Evolutionary conservation across 2,888 invertebrate genomes (phyloP).

Genomic region (Tethea ocularis): DNA sequence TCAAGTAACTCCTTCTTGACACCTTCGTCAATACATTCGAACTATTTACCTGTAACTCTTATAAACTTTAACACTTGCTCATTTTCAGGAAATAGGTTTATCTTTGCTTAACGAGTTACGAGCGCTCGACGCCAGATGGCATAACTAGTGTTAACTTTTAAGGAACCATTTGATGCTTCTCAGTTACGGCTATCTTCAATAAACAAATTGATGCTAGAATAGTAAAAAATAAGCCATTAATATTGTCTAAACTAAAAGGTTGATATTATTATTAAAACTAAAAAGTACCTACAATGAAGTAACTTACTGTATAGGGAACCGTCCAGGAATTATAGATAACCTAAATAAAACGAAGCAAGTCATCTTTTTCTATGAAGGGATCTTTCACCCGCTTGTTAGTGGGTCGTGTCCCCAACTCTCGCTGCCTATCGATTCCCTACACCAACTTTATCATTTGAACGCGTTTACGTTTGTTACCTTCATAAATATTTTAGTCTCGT

Average conservation of each 20-base stretch:
- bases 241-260: neutral
- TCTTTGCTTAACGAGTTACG: slow-evolving; percentile 44
- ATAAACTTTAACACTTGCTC: slow-evolving; percentile 23
- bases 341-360: neutral
- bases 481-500: slow-evolving; percentile 49
- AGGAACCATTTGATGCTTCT: slow-evolving; percentile 1
- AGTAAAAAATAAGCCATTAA: too few relatives aligned
- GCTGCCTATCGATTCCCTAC: slow-evolving; percentile 25
- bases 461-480: slow-evolving; percentile 33
- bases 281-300: neutral
- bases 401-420: slow-evolving; percentile 21
- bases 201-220: too few relatives aligned
- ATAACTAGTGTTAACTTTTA: slow-evolving; percentile 31
- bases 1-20: slow-evolving; percentile 15
- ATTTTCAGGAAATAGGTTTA: slow-evolving; percentile 23
- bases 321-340: too few relatives aligned
- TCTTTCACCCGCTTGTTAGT: neutral
- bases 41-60: slow-evolving; percentile 20
- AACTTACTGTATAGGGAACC: too few relatives aligned
- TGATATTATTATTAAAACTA: neutral
- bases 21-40: slow-evolving; percentile 24
- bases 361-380: neutral
- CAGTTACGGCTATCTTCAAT: neutral
- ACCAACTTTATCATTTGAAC: slow-evolving; percentile 24
- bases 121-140: slow-evolving; percentile 62